Conservation (phyloP, 2,888 invertebrate species). For the Leptogaster cylindrica region DNA sequence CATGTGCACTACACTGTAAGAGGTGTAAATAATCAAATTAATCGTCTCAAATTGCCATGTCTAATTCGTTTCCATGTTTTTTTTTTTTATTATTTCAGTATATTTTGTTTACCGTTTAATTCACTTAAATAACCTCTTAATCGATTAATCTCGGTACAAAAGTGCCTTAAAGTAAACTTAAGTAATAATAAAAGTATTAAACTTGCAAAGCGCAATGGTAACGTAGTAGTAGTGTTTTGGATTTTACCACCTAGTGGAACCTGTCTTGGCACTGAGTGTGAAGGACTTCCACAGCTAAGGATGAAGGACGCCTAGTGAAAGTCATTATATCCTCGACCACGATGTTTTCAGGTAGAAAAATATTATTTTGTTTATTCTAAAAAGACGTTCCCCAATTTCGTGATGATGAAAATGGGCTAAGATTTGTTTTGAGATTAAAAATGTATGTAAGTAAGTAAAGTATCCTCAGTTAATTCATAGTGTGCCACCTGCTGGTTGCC, state of each 20-base stretch:
- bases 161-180: slow-evolving; percentile 34
- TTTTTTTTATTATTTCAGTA: background rate
- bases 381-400: background rate
- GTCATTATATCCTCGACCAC: too few species aligned
- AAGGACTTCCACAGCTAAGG: too few species aligned
- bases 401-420: too few species aligned
- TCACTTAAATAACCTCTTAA: slow-evolving; percentile 14
- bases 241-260: too few species aligned
- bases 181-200: slow-evolving; percentile 18
- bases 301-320: too few species aligned
- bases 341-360: slow-evolving; percentile 13
- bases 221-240: slow-evolving; percentile 24
- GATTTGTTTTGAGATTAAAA: too few species aligned
- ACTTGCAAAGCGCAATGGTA: slow-evolving; percentile 34
- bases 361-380: background rate
- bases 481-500: too few species aligned
- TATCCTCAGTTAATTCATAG: too few species aligned
- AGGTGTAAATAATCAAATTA: slow-evolving; percentile 21
- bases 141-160: slow-evolving; percentile 29
- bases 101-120: background rate
- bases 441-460: too few species aligned
- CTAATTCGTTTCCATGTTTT: background rate
- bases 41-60: too few species aligned
- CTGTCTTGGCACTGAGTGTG: too few species aligned
- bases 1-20: slow-evolving; percentile 26